Conservation (phyloP, 2,113 vertebrate genomes). For the Chaenogobius annularis region DNA sequence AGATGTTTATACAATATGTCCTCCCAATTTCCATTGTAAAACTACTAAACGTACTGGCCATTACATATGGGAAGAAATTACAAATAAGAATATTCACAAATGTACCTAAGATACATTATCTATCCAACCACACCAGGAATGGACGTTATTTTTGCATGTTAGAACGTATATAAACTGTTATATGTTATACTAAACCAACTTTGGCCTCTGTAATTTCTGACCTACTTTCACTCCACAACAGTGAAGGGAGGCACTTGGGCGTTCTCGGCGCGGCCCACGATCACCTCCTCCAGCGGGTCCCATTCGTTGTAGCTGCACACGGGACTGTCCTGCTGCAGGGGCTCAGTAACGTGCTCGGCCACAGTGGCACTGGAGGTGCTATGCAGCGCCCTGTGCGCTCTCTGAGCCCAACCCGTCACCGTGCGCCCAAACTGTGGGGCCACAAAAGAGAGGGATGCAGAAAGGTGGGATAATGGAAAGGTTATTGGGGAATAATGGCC, state of each 20-base stretch:
- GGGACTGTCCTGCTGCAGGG: constrained; percentile 81
- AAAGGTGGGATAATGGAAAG: background rate
- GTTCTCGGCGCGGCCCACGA: constrained; percentile 95
- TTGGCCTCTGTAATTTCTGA: background rate
- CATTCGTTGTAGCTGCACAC: constrained; percentile 96
- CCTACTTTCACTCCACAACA: constrained; percentile 96
- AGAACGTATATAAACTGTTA: too few relatives aligned
- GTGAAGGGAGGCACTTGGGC: constrained; percentile 93
- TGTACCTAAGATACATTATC: too few relatives aligned
- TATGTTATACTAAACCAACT: too few relatives aligned
- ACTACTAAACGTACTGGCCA: too few relatives aligned
- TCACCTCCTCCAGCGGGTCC: constrained; percentile 96
- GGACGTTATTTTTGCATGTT: too few relatives aligned
- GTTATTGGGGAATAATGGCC: background rate
- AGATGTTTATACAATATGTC: too few relatives aligned
- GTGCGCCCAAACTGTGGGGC: constrained; percentile 79
- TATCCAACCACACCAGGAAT: too few relatives aligned
- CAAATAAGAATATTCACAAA: too few relatives aligned
- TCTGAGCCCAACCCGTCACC: constrained; percentile 86
- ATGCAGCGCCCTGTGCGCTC: constrained; percentile 87
- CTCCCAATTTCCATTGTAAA: too few relatives aligned
- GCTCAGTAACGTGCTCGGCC: constrained; percentile 76
- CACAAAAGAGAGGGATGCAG: too few relatives aligned
- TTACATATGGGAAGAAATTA: too few relatives aligned
- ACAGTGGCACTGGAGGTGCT: constrained; percentile 89